Percentiles rank a stretch among this genome's conserved stretches.
Evolutionary conservation across 2,888 invertebrate genomes (phyloP).

Genomic region (Frankliniella fusca): DNA sequence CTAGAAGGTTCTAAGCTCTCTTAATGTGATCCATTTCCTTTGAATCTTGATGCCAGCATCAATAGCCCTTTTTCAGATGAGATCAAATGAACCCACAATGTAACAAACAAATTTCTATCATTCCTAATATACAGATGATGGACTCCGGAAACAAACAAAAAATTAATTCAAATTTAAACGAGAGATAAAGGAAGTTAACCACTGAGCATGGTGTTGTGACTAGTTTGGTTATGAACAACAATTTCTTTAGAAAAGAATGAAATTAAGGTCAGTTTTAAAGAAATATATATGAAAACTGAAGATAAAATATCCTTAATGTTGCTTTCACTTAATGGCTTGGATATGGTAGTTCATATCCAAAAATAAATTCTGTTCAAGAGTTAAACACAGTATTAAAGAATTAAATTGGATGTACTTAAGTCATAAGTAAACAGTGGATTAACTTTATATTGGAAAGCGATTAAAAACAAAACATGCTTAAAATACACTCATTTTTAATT

Average conservation of each 20-base stretch:
- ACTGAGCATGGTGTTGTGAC: slow-evolving; percentile 9
- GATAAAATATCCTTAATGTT: too few species aligned
- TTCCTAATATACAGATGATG: too few species aligned
- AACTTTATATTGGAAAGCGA: background rate
- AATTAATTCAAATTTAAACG: background rate
- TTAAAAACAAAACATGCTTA: slow-evolving; percentile 23
- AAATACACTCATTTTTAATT: slow-evolving; percentile 11
- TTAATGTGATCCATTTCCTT: background rate
- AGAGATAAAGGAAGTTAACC: background rate
- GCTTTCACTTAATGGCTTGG: too few species aligned
- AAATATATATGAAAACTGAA: background rate
- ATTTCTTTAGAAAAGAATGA: too few species aligned
- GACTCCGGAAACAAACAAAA: too few species aligned
- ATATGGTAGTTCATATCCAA: too few species aligned
- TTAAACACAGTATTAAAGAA: too few species aligned
- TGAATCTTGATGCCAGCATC: background rate
- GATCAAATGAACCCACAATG: too few species aligned
- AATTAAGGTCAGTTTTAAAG: too few species aligned
- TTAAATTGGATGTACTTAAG: too few species aligned
- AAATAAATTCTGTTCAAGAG: too few species aligned
- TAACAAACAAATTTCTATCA: background rate
- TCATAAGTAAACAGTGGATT: background rate
- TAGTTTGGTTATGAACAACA: background rate
- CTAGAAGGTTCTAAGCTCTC: background rate
- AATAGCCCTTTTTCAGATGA: background rate